Evolutionary conservation across 2,888 invertebrate genomes (phyloP).

Genomic region (Cynaeus angustus): DNA sequence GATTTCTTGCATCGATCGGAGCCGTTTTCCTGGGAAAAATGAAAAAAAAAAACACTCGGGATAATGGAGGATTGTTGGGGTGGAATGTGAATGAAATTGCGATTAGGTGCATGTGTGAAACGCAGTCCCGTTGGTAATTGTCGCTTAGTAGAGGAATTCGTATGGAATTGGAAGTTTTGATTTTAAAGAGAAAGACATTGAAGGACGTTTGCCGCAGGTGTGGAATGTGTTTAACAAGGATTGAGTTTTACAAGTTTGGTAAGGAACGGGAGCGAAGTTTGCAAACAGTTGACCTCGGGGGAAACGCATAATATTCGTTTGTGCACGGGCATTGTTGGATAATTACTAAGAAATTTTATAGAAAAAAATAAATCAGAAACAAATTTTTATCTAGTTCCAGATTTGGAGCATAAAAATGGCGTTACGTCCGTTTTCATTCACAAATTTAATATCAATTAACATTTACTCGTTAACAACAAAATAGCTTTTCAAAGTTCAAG

Average conservation of each 20-base stretch:
- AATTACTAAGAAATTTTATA: no score
- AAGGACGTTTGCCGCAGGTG: constrained; percentile 13
- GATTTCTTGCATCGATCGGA: constrained; percentile 22
- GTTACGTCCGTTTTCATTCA: no score
- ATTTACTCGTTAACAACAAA: no score
- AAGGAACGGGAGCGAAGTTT: background rate
- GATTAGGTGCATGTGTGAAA: constrained; percentile 23
- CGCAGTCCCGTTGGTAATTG: constrained; percentile 19
- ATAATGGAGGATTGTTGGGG: constrained; percentile 28
- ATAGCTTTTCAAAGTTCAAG: no score
- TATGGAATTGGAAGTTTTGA: background rate
- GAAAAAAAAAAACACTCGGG: constrained; percentile 17
- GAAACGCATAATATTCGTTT: background rate
- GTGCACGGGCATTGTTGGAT: background rate
- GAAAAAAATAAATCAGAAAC: no score
- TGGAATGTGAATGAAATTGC: constrained; percentile 16
- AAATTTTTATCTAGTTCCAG: no score
- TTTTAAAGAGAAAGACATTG: constrained; percentile 8
- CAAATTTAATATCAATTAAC: no score
- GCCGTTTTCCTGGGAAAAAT: background rate
- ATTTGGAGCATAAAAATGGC: no score
- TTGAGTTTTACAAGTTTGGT: constrained; percentile 7
- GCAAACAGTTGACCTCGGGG: background rate
- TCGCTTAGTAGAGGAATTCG: constrained; percentile 1
- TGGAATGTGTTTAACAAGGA: background rate